These are phyloP conservation scores for Todus mexicanus DNA, from an alignment of 2,797 vertebrate genomes.

Conservation along the genomic window DNA sequence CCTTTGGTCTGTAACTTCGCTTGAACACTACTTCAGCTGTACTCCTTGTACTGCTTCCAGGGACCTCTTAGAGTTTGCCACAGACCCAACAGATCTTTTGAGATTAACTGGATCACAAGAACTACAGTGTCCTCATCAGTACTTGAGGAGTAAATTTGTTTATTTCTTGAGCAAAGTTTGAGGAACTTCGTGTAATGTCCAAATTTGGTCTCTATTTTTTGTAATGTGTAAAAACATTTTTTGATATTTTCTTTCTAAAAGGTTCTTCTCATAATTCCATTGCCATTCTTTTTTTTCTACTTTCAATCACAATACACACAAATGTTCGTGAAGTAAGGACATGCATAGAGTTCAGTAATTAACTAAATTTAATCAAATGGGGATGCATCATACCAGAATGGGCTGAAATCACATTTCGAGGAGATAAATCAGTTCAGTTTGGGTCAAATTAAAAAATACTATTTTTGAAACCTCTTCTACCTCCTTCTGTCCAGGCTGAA, in stretches of 20 bases:
- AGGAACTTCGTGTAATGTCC: too few species aligned
- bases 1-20: too few species aligned
- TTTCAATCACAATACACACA: background rate
- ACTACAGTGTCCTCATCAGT: too few species aligned
- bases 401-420: background rate
- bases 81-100: too few species aligned
- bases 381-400: background rate
- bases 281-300: background rate
- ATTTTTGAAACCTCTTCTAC: background rate
- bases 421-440: background rate
- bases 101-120: too few species aligned
- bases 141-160: too few species aligned
- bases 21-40: too few species aligned
- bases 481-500: background rate
- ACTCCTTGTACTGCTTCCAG: too few species aligned
- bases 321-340: background rate
- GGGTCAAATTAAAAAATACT: background rate
- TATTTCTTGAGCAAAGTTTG: too few species aligned
- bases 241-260: background rate
- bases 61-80: too few species aligned
- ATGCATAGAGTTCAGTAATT: background rate
- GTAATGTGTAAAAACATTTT: too few species aligned
- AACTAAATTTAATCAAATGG: background rate
- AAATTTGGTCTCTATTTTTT: too few species aligned
- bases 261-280: background rate